Base-by-base conservation (phyloP, 2,888 invertebrate species). In the Hesperia comma region DNA sequence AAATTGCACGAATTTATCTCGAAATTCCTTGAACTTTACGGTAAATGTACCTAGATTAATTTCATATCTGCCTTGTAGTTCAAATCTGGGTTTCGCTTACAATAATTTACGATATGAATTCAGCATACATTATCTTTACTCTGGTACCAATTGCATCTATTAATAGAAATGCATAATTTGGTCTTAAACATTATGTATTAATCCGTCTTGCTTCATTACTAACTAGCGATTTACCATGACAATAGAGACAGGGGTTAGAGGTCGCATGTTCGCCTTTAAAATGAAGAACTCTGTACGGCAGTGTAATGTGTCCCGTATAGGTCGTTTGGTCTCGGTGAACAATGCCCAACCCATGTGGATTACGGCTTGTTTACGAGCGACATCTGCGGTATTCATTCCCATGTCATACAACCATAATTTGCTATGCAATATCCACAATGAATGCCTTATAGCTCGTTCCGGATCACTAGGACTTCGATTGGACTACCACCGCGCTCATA, bases 171-270 rank as follows among this genome's bases (percentile, higher is more conserved):
- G 19, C 51, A n/a, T 56, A 57, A 49, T 26, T 57, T 41, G 43
- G 49, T 62, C 41, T 46, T n/a, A 62, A 61, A 40, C 61, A 67
- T 60, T 62, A 67, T 66, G 63, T 56, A 56, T 63, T 57, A 73
- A 71, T 75, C 68, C 69, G 73, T 69, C 69, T 69, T 73, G 71
- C 69, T 69, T 70, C 83, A 86, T 85, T 82, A 77, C 77, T 79
- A 75, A 71, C 75, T 77, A 26, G 26, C 79, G 77, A 74, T 87
- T 88, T 87, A 83, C 80, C 87, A 88, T 88, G 78, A 88, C 86
- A 90, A 89, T 88, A 79, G 84, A 78, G 73, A 84, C 83, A 73
- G 84, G 86, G 87, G 87, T 84, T 85, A 80, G 79, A 86, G 90
- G 86, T 89, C 85, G 85, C 79, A 77, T 79, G 74, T 79, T 77